phyloP scores from a whole-genome alignment of 92 coral and sea anemone genomes.

The Porites rus region DNA sequence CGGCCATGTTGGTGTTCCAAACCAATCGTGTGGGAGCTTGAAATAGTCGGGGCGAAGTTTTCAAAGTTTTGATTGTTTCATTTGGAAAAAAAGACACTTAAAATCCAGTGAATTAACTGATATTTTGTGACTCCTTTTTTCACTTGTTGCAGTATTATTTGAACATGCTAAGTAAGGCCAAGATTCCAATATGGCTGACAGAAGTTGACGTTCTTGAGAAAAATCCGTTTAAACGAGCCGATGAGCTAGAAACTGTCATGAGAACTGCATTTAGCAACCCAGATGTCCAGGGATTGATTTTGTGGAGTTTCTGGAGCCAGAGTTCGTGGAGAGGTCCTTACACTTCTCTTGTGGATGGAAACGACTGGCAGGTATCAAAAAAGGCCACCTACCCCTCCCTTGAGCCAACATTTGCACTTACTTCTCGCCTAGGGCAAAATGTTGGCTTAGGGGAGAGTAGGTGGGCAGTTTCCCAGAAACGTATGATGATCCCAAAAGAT shows the following conservation, averaged over 20 bases:
- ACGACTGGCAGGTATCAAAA: constrained; percentile 69
- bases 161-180: constrained; percentile 65
- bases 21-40: too few species aligned
- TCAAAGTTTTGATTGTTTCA: too few species aligned
- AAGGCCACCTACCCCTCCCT: neutral
- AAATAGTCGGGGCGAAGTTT: too few species aligned
- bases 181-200: constrained; percentile 89
- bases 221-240: constrained; percentile 74
- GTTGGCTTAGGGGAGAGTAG: too few species aligned
- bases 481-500: too few species aligned
- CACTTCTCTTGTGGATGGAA: constrained; percentile 81
- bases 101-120: too few species aligned
- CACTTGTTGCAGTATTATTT: constrained; percentile 58
- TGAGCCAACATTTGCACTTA: too few species aligned
- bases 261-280: constrained; percentile 88
- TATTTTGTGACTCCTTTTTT: neutral
- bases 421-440: too few species aligned
- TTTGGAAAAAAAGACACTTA: too few species aligned
- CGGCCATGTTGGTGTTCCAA: too few species aligned
- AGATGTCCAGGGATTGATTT: constrained; percentile 70
- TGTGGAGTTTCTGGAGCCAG: constrained; percentile 88
- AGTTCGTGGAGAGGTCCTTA: constrained; percentile 86
- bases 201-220: constrained; percentile 85
- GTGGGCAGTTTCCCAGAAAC: too few species aligned
- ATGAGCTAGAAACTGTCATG: constrained; percentile 83